phyloP scores from a whole-genome alignment of 1,140 invertebrate species.

The Nomia melanderi region DNA sequence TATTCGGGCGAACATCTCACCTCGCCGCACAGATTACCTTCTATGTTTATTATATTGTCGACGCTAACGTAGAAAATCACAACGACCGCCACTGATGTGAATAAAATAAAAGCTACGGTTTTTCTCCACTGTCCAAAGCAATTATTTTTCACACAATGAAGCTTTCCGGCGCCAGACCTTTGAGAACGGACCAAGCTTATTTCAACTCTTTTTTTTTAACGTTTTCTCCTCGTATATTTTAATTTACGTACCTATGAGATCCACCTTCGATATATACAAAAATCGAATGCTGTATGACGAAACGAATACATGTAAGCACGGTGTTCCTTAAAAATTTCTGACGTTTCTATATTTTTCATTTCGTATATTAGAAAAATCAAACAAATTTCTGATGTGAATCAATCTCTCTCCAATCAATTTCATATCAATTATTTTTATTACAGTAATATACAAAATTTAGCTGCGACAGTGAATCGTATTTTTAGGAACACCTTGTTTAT shows the following conservation, averaged over 20 bases:
- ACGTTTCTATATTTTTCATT: too few species aligned
- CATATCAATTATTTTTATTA: too few species aligned
- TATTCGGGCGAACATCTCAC: not conserved
- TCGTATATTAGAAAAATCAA: too few species aligned
- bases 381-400: too few species aligned
- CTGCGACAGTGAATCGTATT: too few species aligned
- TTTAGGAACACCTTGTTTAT: too few species aligned
- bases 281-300: slow-evolving; percentile 11
- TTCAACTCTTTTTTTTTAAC: not conserved
- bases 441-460: too few species aligned
- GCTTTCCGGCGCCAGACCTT: not conserved
- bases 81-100: not conserved
- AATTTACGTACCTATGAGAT: slow-evolving; percentile 16
- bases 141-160: not conserved
- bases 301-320: slow-evolving; percentile 1
- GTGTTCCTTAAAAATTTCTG: too few species aligned
- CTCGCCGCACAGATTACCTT: not conserved
- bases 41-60: not conserved
- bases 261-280: not conserved
- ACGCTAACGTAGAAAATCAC: not conserved
- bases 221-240: not conserved
- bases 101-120: not conserved
- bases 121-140: not conserved
- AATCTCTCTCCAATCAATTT: too few species aligned
- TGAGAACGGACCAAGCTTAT: not conserved